Evolutionary conservation across 2,797 vertebrate genomes (phyloP).

Genomic region (Delichon dasypus): DNA sequence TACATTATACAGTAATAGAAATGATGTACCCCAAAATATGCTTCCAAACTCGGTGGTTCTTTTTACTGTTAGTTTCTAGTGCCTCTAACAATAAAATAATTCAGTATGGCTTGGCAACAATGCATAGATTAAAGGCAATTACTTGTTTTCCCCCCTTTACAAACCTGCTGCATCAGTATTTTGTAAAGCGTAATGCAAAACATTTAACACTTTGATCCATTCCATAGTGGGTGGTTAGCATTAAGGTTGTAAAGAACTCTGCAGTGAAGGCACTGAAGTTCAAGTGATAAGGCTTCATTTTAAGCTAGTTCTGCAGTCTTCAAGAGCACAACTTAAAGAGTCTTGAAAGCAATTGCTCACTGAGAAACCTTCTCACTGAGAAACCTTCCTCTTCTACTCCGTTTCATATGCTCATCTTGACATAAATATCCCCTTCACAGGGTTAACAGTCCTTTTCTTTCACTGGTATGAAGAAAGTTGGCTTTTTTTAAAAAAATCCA

Average conservation of each 20-base stretch:
- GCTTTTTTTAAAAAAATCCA: constrained; percentile 66
- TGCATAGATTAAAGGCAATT: constrained; percentile 97
- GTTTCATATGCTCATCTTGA: constrained; percentile 68
- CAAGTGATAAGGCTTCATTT: constrained; percentile 79
- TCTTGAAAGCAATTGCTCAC: constrained; percentile 74
- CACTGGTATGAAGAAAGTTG: constrained; percentile 68
- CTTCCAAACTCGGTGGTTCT: constrained; percentile 77
- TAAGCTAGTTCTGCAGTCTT: constrained; percentile 76
- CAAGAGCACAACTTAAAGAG: constrained; percentile 70
- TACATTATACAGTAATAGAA: constrained; percentile 91
- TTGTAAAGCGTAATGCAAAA: constrained; percentile 75
- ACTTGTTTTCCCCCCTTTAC: constrained; percentile 80
- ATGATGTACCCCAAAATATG: constrained; percentile 87
- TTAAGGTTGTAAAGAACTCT: constrained; percentile 82
- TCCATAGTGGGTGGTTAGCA: constrained; percentile 76
- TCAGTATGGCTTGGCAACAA: constrained; percentile 96
- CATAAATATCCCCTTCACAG: constrained; percentile 71
- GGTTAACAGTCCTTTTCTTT: constrained; percentile 71
- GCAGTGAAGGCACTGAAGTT: constrained; percentile 87
- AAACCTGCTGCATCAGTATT: constrained; percentile 76
- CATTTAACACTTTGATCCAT: constrained; percentile 70
- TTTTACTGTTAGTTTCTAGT: constrained; percentile 87
- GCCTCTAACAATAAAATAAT: constrained; percentile 86
- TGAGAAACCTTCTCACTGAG: constrained; percentile 74
- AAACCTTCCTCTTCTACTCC: constrained; percentile 74